Base-by-base conservation (phyloP, 2,888 invertebrate genomes). In the Lymantria monacha region DNA sequence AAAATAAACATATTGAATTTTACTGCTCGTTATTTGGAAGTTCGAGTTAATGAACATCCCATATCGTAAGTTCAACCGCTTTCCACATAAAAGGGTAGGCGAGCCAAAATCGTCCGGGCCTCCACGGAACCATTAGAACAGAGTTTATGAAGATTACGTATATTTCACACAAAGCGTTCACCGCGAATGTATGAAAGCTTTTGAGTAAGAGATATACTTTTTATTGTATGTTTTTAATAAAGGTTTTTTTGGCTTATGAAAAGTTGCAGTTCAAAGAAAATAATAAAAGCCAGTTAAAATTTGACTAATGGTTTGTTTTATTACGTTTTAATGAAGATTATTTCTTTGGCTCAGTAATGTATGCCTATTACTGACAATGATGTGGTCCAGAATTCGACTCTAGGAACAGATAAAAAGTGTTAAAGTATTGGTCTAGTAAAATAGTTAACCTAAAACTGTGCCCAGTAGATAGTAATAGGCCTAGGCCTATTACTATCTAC, bases 131-230 rank as follows among this genome's bases (percentile, higher is more conserved):
- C 53, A 63, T 67, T 63, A 58, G 55, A 37, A 30, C 56, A 54
- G 22, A 53, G 43, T 67, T 67, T 67, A 67, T 68, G 66, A 65
- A 69, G 66, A 67, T 69, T 67, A 65, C 61, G 55, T 55, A 65
- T 65, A 66, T 66, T 59, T 59, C 53, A 55, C 63, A 63, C 69
- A 63, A 69, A 56, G 60, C 47, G 56, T 15, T 50, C 55, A 55
- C 62, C 58, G 55, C 60, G 46, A 43, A 36, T 42, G 55, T 60
- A 65, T 62, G 58, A 55, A 59, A 65, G 53, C 53, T 51, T 48
- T 37, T 51, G 33, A 47, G 10, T 33, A 45, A 30, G 14, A 14
- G 10, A 37, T 33, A 33, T 44, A 52, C 62, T 51, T 66, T 63
- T 51, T 48, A 49, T 50, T 58, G 50, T 44, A 37, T 48, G 48